Percentiles rank a stretch among this genome's conserved stretches.
Conservation (phyloP, 2,888 invertebrate genomes). For the Coremacera marginata region DNA sequence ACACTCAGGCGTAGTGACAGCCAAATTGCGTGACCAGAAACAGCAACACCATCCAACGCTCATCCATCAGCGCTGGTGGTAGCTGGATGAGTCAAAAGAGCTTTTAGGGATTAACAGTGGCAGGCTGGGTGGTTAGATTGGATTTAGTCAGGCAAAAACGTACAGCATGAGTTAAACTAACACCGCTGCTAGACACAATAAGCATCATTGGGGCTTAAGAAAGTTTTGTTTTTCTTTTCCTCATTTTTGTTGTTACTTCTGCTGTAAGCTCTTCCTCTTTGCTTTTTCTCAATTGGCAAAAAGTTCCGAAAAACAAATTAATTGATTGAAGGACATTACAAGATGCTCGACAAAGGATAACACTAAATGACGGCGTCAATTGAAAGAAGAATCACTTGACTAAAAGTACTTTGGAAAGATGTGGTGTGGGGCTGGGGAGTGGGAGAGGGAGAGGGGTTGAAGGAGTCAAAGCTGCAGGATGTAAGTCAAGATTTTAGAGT, state of each 20-base stretch:
- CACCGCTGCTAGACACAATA: slow-evolving; percentile 48
- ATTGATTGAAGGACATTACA: slow-evolving; percentile 55
- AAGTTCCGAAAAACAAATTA: slow-evolving; percentile 49
- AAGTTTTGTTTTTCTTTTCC: slow-evolving; percentile 30
- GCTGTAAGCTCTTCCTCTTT: slow-evolving; percentile 20
- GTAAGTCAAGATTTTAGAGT: no score
- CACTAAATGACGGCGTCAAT: slow-evolving; percentile 47
- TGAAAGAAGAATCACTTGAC: slow-evolving; percentile 48
- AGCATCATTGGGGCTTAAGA: slow-evolving; percentile 47
- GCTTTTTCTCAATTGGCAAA: slow-evolving; percentile 8
- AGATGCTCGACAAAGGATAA: slow-evolving; percentile 50
- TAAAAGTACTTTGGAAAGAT: slow-evolving; percentile 17
- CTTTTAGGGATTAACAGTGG: slow-evolving; percentile 32
- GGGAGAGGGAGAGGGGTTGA: background rate
- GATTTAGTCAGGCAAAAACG: background rate
- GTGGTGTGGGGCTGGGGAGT: background rate
- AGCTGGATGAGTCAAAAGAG: slow-evolving; percentile 23
- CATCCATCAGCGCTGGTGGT: background rate
- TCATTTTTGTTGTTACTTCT: slow-evolving; percentile 33
- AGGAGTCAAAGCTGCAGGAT: no score
- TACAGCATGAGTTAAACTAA: slow-evolving; percentile 1
- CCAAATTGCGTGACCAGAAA: slow-evolving; percentile 36
- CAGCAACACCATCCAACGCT: slow-evolving; percentile 8
- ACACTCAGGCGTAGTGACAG: slow-evolving; percentile 15
- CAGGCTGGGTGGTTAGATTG: background rate